phyloP scores from a whole-genome alignment of 2,113 vertebrate species.

The Climacteris rufus region DNA sequence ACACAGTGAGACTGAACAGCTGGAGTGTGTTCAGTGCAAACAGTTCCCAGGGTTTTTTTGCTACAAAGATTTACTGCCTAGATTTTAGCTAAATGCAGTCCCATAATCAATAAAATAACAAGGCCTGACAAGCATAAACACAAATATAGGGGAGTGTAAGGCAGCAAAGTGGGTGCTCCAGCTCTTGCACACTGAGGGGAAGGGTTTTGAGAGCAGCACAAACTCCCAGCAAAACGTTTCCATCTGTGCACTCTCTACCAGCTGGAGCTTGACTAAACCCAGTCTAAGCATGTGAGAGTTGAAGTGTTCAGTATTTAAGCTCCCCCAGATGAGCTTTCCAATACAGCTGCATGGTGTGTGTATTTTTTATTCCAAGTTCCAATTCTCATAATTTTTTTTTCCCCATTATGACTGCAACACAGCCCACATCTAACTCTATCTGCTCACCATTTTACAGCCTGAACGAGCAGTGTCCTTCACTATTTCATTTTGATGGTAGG shows the following conservation, averaged over 20 bases:
- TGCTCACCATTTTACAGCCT: not conserved
- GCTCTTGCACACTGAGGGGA: not conserved
- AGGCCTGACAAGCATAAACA: not conserved
- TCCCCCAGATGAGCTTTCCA: not conserved
- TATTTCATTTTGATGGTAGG: not conserved
- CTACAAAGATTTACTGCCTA: not conserved
- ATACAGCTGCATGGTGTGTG: not conserved
- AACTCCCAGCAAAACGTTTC: not conserved
- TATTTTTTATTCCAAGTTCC: not conserved
- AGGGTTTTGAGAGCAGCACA: not conserved
- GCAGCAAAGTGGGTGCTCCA: not conserved
- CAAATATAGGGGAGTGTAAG: fast-evolving
- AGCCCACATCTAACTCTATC: not conserved
- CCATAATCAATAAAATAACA: not conserved
- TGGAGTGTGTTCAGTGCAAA: not conserved
- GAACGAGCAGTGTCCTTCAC: not conserved
- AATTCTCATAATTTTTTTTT: not conserved
- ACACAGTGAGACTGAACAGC: fast-evolving
- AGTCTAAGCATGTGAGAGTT: not conserved
- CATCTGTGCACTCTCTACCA: not conserved
- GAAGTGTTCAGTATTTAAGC: not conserved
- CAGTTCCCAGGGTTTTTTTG: not conserved
- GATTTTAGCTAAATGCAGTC: not conserved
- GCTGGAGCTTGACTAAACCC: not conserved
- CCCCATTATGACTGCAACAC: not conserved